phyloP scores from a whole-genome alignment of 2,113 vertebrate species.

The Rana temporaria region DNA sequence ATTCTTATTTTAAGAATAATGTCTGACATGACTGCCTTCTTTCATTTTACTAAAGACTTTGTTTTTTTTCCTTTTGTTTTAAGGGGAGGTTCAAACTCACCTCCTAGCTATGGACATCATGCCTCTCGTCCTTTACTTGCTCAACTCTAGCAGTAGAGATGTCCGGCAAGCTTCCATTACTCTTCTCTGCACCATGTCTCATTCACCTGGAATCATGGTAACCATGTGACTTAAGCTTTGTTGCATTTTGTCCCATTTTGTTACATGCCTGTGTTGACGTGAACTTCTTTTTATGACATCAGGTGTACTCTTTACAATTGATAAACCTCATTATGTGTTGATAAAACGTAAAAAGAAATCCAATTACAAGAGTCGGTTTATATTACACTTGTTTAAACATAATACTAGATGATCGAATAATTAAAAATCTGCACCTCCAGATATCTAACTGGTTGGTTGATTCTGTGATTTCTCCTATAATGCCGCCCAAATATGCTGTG shows the following conservation, averaged over 20 bases:
- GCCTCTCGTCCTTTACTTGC: constrained; percentile 68
- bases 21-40: neutral
- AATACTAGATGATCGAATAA: no score
- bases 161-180: constrained; percentile 68
- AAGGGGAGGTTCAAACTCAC: constrained; percentile 71
- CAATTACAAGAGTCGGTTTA: no score
- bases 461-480: no score
- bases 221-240: neutral
- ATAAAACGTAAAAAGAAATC: no score
- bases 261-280: neutral
- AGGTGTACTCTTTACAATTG: no score
- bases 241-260: neutral
- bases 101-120: constrained; percentile 71
- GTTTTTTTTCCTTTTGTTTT: neutral
- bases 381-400: no score
- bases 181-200: constrained; percentile 74
- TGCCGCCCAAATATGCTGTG: no score
- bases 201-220: constrained; percentile 73
- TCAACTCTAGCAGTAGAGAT: constrained; percentile 60
- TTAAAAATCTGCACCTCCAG: no score
- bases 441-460: no score
- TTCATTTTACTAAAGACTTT: neutral
- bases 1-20: no score
- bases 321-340: no score
- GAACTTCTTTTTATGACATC: no score